Evolutionary conservation across 2,113 vertebrate genomes (phyloP), one percentile per base, ranked within the genome.

Genomic region (Danionella cerebrum): DNA sequence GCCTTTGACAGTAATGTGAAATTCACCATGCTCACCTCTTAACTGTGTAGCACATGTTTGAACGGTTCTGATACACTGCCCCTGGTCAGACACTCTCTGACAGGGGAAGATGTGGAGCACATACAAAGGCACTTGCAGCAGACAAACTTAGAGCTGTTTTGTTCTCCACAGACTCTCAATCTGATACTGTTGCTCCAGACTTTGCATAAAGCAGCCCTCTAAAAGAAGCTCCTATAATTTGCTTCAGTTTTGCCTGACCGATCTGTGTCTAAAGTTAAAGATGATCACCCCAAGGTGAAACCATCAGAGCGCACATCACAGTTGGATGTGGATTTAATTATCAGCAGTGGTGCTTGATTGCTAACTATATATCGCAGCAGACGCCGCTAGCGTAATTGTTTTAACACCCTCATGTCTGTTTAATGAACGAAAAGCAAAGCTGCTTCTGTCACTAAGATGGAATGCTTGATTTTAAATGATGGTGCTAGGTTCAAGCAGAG

Each of bases 21-120:
- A 83, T 86, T 75, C 82, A 83, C 83, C 84, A 83, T 74, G 79
- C 82, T 84, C 82, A 84, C 82, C 84, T 81, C 83, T 78, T 86
- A 85, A 87, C 75, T 82, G 80, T 72, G 81, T 85, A 83, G 76
- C 67, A 79, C 82, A 82, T 88, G 86, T 85, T 84, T 75, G 67
- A 83, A 72, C 69, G 79, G 80, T 87, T 87, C 84, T 86, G 84
- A 87, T 85, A 84, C 85, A 79, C 85, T 87, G 85, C 85, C 77
- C 83, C 76, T 82, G 85, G 86, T 85, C 83, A 84, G 83, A 87
- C 84, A 85, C 84, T 72, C 58, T 38, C 72, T 86, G 86, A 84
- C 85, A 83, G 82, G 85, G 83, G 84, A 87, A 88, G 84, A 86
- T 80, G 80, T 82, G 79, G 77, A 80, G 77, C 79, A 84, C 83